These are phyloP conservation scores for Callosobruchus maculatus DNA, from an alignment of 2,888 invertebrate species.

Conservation along the genomic window DNA sequence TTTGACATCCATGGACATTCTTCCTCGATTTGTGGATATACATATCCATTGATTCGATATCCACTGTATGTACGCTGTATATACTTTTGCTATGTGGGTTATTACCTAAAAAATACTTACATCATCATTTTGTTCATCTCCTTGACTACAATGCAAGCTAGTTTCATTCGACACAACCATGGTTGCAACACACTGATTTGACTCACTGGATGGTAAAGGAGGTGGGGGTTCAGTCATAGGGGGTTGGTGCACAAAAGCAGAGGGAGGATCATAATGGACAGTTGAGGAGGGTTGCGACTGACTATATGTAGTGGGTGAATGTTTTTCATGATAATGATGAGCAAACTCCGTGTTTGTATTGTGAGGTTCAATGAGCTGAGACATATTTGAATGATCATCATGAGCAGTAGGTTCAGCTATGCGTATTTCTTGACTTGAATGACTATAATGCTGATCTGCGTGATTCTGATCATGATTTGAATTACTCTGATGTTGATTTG, in stretches of 20 bases:
- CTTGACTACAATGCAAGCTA: conserved; percentile 36
- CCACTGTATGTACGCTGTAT: too few species aligned
- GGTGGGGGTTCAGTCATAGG: conserved; percentile 11
- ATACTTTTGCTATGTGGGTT: too few species aligned
- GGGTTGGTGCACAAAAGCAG: conserved; percentile 8
- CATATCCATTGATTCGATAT: too few species aligned
- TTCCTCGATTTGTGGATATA: too few species aligned
- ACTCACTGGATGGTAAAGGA: conserved; percentile 27
- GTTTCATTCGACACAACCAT: conserved; percentile 39
- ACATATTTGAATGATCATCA: background rate
- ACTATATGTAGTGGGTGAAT: conserved; percentile 20
- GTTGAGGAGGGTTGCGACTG: conserved; percentile 16
- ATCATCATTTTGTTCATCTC: conserved; percentile 27
- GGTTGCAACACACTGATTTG: conserved; percentile 39
- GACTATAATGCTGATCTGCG: too few species aligned
- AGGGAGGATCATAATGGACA: conserved; percentile 16
- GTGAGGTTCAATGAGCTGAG: conserved; percentile 39
- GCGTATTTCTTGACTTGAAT: too few species aligned
- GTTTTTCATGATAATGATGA: conserved; percentile 12
- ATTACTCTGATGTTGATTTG: background rate
- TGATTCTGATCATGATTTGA: background rate
- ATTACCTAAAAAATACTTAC: conserved; percentile 36
- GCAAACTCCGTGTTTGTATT: conserved; percentile 39
- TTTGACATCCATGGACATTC: too few species aligned
- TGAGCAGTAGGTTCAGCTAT: background rate